phyloP scores from a whole-genome alignment of 2,797 vertebrate species.

The Danio albolineatus region DNA sequence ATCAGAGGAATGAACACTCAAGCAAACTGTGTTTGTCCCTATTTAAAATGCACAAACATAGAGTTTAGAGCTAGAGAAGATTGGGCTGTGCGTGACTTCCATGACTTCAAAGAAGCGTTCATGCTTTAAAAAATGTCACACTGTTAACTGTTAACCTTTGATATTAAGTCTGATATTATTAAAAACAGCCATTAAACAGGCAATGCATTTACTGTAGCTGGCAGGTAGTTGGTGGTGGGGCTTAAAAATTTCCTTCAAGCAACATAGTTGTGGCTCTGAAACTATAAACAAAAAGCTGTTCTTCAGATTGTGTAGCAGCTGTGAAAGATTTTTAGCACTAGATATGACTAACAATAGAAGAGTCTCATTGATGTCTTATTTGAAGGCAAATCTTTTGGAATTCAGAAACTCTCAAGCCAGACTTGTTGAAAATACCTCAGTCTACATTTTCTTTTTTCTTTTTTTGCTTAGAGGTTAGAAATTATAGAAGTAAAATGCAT shows the following conservation, averaged over 20 bases:
- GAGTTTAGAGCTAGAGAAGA: not conserved
- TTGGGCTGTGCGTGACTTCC: not conserved
- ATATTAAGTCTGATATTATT: slow-evolving; percentile 20
- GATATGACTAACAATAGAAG: not conserved
- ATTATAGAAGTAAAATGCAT: too few relatives aligned
- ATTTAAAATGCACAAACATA: not conserved
- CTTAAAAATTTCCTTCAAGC: slow-evolving; percentile 6
- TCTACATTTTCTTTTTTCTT: too few relatives aligned
- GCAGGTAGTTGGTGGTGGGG: slow-evolving; percentile 7
- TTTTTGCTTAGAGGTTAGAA: too few relatives aligned
- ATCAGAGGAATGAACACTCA: not conserved
- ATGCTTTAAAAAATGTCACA: slow-evolving; percentile 18
- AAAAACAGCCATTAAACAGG: slow-evolving; percentile 21
- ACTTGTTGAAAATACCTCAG: too few relatives aligned
- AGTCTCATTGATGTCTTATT: not conserved
- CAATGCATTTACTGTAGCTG: slow-evolving; percentile 24
- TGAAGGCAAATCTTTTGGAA: not conserved
- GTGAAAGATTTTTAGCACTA: not conserved
- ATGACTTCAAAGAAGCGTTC: slow-evolving; percentile 21
- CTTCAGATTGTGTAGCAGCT: not conserved
- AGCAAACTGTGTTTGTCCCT: not conserved
- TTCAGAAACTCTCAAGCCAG: too few relatives aligned
- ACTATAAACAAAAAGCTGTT: not conserved
- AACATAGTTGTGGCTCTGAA: not conserved
- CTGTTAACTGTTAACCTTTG: slow-evolving; percentile 18